Conservation (phyloP, 2,888 invertebrate species). For the Lasioglossum zephyrum region DNA sequence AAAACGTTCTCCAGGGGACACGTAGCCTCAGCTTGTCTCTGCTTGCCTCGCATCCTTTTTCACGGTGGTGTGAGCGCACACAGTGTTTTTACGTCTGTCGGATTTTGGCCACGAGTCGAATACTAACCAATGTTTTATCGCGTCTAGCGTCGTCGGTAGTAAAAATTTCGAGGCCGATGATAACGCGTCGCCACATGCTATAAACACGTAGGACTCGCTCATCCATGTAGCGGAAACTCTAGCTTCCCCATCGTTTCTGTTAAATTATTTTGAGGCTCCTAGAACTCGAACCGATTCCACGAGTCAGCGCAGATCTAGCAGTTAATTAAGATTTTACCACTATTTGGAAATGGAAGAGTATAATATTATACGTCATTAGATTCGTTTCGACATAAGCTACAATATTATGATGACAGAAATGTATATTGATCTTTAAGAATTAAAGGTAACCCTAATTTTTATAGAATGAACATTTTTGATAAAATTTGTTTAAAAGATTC, state of each 20-base stretch:
- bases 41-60: not conserved
- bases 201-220: not conserved
- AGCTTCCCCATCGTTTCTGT: no score
- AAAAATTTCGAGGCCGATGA: not conserved
- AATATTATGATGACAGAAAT: no score
- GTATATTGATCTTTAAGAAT: no score
- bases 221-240: not conserved
- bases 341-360: no score
- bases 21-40: not conserved
- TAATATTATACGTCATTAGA: no score
- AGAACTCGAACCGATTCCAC: not conserved
- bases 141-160: not conserved
- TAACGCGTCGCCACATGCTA: not conserved
- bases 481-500: no score
- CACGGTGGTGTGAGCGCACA: not conserved
- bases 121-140: conserved; percentile 18
- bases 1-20: not conserved
- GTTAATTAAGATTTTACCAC: no score
- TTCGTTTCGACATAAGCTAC: no score
- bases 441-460: no score
- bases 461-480: no score
- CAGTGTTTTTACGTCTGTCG: not conserved
- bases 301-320: no score
- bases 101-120: not conserved
- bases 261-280: not conserved